Percentiles rank a stretch among this genome's conserved stretches.
phyloP scores from a whole-genome alignment of 1,140 invertebrate genomes.

The Magallana ariakensis region DNA sequence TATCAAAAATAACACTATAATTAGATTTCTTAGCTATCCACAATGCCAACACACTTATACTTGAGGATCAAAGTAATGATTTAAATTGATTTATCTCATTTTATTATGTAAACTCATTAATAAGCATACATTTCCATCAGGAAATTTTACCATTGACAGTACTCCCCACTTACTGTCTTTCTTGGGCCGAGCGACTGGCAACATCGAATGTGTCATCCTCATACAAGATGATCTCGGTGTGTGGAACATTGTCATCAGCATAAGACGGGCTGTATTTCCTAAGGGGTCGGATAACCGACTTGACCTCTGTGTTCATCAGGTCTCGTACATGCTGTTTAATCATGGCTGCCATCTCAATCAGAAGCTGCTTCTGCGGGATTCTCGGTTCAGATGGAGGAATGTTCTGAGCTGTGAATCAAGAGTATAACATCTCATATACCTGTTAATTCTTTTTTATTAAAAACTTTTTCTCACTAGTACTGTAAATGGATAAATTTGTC shows the following conservation, averaged over 20 bases:
- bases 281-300: conserved; percentile 73
- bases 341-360: conserved; percentile 77
- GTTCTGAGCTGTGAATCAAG: conserved; percentile 59
- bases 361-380: conserved; percentile 75
- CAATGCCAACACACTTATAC: too few relatives aligned
- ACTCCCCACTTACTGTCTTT: conserved; percentile 61
- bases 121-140: too few relatives aligned
- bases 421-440: not conserved
- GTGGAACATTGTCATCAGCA: conserved; percentile 63
- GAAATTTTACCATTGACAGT: not conserved
- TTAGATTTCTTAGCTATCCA: too few relatives aligned
- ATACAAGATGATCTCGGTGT: conserved; percentile 77
- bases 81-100: too few relatives aligned
- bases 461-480: not conserved
- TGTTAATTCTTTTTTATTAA: not conserved
- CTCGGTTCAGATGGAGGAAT: conserved; percentile 68
- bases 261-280: conserved; percentile 72
- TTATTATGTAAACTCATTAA: too few relatives aligned
- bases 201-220: conserved; percentile 69
- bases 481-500: not conserved
- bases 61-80: too few relatives aligned
- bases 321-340: conserved; percentile 75
- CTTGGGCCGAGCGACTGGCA: conserved; percentile 55
- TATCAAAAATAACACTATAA: too few relatives aligned
- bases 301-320: conserved; percentile 74